Evolutionary conservation across 2,888 invertebrate genomes (phyloP), one percentile per base, ranked within the genome.

Genomic region (Mythimna albipuncta): DNA sequence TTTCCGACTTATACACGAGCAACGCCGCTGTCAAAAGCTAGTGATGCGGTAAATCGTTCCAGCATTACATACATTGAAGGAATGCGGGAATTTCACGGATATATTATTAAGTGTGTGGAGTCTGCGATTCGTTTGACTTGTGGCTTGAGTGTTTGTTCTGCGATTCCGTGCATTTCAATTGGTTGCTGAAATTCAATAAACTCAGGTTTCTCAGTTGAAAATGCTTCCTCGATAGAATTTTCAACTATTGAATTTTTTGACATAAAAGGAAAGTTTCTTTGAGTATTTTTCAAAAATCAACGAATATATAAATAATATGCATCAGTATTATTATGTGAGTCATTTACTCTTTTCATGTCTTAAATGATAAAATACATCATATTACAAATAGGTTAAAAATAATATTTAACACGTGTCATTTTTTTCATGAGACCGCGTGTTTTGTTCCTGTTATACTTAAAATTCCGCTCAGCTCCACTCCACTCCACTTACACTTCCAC

Each of bases 21-120:
- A 6, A 52, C 2, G 50, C 13, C 50, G 9, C 50, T n/a, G 50
- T 7, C n/a, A 57, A 6, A 32, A 32, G 16, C 13, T 26, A 32
- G 32, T 57, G 32, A 81, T 81, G 65, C 58, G 16, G 77, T 69
- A 65, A 81, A 68, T 52, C 47, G 6, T 26, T 55, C 50, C 50
- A 19, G 52, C 10, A 71, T 65, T 52, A 67, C 38, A 62, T 41
- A 58, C 21, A 38, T 19, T 41, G n/a, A 47, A 21, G 44, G 64
- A 54, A 58, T 21, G 32, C 35, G 32, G 50, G 58, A 58, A 59
- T 57, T 65, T 55, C 82, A 63, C 21, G 21, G 7, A 58, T 68
- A 58, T 71, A 58, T 63, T 68, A 80, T 52, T n/a, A 11, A 52
- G n/a, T 52, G 50, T 16, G 10, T 38, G 50, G 9, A 72, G 19